phyloP scores from a whole-genome alignment of 2,113 vertebrate species.

The Trochalopteron elliotii region DNA sequence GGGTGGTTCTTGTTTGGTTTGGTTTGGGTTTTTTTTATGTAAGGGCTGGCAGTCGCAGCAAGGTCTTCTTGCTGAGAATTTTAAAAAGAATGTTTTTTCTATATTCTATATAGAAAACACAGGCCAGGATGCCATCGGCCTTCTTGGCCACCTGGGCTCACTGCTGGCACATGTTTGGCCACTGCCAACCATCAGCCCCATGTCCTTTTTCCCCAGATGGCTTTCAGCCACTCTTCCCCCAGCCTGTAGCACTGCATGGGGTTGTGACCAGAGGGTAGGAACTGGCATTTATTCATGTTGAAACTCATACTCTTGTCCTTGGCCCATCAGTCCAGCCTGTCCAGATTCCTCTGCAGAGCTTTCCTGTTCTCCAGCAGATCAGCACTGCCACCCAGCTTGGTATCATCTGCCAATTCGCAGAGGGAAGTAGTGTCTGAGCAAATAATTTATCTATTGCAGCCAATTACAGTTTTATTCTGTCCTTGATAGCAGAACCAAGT shows the following conservation, averaged over 20 bases:
- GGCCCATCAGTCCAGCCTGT: too few relatives aligned
- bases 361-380: neutral
- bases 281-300: neutral
- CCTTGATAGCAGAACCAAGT: neutral
- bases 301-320: neutral
- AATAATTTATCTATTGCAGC: neutral
- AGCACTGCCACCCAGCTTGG: neutral
- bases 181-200: neutral
- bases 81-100: neutral
- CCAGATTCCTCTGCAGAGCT: neutral
- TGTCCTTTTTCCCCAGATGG: neutral
- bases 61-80: neutral
- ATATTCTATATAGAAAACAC: neutral
- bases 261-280: neutral
- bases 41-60: neutral
- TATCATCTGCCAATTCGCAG: neutral
- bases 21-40: neutral
- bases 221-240: neutral
- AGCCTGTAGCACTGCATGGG: neutral
- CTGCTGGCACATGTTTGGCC: neutral
- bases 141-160: too few relatives aligned
- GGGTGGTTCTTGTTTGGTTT: neutral
- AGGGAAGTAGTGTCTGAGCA: neutral
- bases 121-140: neutral
- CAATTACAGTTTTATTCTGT: neutral